Evolutionary conservation across 2,797 vertebrate species (phyloP), one percentile per base, ranked within the genome.

Genomic region (Chelmon rostratus): DNA sequence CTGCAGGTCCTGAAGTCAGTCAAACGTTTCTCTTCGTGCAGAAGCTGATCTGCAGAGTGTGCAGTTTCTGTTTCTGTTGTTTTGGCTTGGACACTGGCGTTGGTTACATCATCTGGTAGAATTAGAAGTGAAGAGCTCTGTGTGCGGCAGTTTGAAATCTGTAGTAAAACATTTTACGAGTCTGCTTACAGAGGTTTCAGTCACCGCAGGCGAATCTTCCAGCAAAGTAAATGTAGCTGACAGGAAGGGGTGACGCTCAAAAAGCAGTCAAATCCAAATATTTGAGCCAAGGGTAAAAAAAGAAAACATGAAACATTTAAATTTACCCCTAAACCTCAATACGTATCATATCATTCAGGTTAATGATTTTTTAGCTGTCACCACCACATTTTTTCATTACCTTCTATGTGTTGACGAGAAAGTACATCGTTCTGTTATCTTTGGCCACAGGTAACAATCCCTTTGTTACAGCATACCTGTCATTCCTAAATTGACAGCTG

Each of bases 401-500:
- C 23, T 6, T 52, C 23, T 44, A 50, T 25, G 9, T 9, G 6
- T 47, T 19, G 19, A 21, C 19, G 28, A 35, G 10, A 23, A 46
- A 33, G 3, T 33, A 23, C 35, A 46, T 35, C 10, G n/a, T 56
- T n/a, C 28, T 42, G 23, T 25, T 52, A 13, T 6, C 23, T 25
- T 23, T 44, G 19, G 12, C 21, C n/a, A 38, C 23, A 23, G 19
- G 10, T 53, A 12, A 53, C 2, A 12, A 11, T n/a, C 49, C 0
- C 37, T 70, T 42, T 62, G 9, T 58, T 16, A 37, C 54, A 37
- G 46, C 12, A 0, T 31, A 33, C 23, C 3, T 3, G 8, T 58
- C 28, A 58, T 52, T 67, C 35, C 73, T 2, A 0, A 16, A 40
- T 63, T 66, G 42, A 37, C 63, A 68, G 33, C 15, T 65, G 61